phyloP scores from a whole-genome alignment of 2,888 invertebrate species.

The Cryptophagus acutangulus region DNA sequence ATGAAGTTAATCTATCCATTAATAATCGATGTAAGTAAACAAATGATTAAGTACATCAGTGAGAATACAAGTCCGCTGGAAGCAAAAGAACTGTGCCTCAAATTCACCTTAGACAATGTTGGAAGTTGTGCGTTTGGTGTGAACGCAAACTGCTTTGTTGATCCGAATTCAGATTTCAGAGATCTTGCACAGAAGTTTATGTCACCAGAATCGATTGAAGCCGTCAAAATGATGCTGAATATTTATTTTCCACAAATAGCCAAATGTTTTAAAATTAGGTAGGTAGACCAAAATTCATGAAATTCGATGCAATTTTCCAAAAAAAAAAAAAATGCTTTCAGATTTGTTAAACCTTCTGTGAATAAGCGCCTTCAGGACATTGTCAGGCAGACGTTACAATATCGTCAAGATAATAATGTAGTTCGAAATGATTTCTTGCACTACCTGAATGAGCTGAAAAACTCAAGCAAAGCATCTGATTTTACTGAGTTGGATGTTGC shows the following conservation, averaged over 20 bases:
- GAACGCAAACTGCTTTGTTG: constrained; percentile 44
- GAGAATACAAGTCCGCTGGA: constrained; percentile 32
- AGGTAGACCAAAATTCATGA: constrained; percentile 6
- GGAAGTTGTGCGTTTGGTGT: constrained; percentile 49
- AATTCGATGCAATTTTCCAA: constrained; percentile 1
- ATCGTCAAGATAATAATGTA: constrained; percentile 42
- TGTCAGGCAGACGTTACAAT: constrained; percentile 39
- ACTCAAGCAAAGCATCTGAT: constrained; percentile 22
- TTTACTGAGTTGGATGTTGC: constrained; percentile 48
- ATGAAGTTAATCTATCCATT: constrained; percentile 4
- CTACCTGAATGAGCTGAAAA: constrained; percentile 40
- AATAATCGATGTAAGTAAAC: constrained; percentile 2
- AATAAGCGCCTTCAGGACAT: constrained; percentile 40
- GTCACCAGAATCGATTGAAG: constrained; percentile 7
- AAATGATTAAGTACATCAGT: background rate
- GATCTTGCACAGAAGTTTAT: constrained; percentile 28
- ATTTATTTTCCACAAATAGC: constrained; percentile 16
- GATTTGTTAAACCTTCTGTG: constrained; percentile 40
- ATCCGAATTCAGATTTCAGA: constrained; percentile 31
- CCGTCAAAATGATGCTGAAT: constrained; percentile 8
- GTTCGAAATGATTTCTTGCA: constrained; percentile 48
- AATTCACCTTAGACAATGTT: constrained; percentile 44
- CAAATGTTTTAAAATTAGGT: constrained; percentile 16
- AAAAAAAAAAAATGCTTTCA: too few relatives aligned
- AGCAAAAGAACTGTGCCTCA: constrained; percentile 40